Conservation (phyloP, 2,113 vertebrate genomes). For the Gnathonemus longibarbis region DNA sequence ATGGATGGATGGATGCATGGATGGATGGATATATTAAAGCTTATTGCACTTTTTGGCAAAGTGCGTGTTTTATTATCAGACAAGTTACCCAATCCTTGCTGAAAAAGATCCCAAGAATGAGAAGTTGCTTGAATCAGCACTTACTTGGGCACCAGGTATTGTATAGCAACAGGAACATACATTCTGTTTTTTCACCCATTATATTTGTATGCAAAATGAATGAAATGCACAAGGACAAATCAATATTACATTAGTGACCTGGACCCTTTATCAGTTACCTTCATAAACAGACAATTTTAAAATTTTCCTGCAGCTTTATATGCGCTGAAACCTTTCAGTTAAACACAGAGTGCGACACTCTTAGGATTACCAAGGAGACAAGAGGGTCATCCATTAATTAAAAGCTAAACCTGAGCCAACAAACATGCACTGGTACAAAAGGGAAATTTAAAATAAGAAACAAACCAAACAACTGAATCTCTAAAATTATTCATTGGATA, state of each 20-base stretch:
- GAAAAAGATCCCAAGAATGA: background rate
- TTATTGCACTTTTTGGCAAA: background rate
- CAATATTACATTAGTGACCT: constrained; percentile 1
- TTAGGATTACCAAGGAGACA: background rate
- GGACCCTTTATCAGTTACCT: background rate
- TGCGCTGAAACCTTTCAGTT: background rate
- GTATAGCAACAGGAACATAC: background rate
- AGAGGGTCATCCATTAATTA: background rate
- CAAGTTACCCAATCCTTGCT: background rate
- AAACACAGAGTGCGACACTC: background rate
- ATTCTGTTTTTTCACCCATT: background rate
- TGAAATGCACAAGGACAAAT: background rate
- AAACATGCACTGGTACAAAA: constrained; percentile 12
- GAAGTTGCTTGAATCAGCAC: background rate
- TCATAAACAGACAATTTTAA: background rate
- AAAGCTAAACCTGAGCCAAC: background rate
- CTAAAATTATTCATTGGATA: constrained; percentile 34
- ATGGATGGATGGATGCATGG: background rate
- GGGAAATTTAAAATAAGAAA: constrained; percentile 11
- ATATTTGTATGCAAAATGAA: constrained; percentile 2
- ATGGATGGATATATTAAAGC: background rate
- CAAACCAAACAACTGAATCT: constrained; percentile 10
- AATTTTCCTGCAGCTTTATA: background rate
- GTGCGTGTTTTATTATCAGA: background rate
- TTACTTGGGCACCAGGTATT: background rate